Percentiles rank a stretch among this genome's conserved stretches.
Conservation (phyloP, 2,113 vertebrate genomes). For the Bufo bufo region DNA sequence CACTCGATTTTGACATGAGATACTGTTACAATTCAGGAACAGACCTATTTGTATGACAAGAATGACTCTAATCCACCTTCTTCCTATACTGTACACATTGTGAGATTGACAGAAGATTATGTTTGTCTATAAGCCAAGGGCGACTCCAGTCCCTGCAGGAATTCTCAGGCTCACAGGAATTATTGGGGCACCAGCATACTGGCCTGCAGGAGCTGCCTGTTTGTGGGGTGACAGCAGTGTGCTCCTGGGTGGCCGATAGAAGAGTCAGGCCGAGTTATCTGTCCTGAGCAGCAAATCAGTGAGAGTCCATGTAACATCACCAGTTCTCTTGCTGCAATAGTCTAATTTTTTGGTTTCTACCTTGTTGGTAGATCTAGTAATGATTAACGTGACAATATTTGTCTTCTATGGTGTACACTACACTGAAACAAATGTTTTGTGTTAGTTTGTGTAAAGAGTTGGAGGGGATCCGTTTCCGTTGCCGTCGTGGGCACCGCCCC, state of each 20-base stretch:
- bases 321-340: conserved; percentile 10
- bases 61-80: conserved; percentile 20
- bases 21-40: conserved; percentile 15
- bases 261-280: neutral
- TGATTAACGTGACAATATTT: conserved; percentile 43
- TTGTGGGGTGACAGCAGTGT: neutral
- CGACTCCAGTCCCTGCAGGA: neutral
- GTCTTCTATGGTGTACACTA: conserved; percentile 36
- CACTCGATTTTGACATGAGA: conserved; percentile 23
- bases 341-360: conserved; percentile 25
- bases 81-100: conserved; percentile 14
- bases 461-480: neutral
- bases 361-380: conserved; percentile 32
- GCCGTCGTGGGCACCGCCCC: conserved; percentile 10
- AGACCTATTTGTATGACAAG: neutral
- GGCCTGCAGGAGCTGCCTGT: neutral
- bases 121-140: neutral
- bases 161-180: conserved; percentile 22
- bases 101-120: neutral
- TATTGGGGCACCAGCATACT: conserved; percentile 11
- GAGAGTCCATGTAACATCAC: neutral
- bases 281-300: neutral
- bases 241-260: neutral
- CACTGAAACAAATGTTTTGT: conserved; percentile 33
- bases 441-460: conserved; percentile 24